These are phyloP conservation scores for Aphelinus atriplicis DNA, from an alignment of 1,140 invertebrate genomes.

Conservation along the genomic window DNA sequence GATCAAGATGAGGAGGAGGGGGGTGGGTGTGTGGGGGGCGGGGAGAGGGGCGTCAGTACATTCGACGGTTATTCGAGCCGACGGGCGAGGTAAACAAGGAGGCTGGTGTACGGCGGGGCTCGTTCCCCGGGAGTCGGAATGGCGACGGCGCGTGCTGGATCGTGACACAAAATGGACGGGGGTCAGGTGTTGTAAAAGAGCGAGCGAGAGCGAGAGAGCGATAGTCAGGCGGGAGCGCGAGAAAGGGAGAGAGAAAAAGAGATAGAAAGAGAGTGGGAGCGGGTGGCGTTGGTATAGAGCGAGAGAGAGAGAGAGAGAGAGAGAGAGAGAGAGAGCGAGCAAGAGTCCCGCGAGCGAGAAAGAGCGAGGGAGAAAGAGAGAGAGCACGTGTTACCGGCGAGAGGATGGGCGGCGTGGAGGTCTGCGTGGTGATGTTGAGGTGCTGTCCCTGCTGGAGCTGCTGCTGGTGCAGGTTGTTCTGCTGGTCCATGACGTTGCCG, in stretches of 20 bases:
- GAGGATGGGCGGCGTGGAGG: slow-evolving; percentile 62
- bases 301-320: neutral
- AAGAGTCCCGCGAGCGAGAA: neutral
- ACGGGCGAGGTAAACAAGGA: neutral
- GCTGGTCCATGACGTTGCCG: slow-evolving; percentile 64
- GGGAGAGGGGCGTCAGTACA: no score
- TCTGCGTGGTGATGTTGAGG: slow-evolving; percentile 61
- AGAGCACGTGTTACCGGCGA: slow-evolving; percentile 53
- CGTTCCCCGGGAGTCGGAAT: neutral
- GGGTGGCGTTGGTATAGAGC: no score
- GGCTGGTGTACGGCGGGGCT: neutral
- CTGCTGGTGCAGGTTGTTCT: slow-evolving; percentile 69
- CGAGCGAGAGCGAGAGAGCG: neutral
- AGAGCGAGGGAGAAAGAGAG: neutral
- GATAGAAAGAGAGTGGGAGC: no score
- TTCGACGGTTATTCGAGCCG: no score
- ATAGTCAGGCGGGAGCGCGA: no score
- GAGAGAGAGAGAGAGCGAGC: neutral
- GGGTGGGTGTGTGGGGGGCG: neutral
- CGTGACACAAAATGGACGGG: slow-evolving; percentile 33
- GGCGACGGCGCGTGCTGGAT: slow-evolving; percentile 5
- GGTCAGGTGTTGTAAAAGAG: no score
- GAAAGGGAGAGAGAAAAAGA: no score
- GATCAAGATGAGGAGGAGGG: slow-evolving; percentile 1
- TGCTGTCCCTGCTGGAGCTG: slow-evolving; percentile 67